phyloP scores from a whole-genome alignment of 2,797 vertebrate genomes.

The Esox lucius region DNA sequence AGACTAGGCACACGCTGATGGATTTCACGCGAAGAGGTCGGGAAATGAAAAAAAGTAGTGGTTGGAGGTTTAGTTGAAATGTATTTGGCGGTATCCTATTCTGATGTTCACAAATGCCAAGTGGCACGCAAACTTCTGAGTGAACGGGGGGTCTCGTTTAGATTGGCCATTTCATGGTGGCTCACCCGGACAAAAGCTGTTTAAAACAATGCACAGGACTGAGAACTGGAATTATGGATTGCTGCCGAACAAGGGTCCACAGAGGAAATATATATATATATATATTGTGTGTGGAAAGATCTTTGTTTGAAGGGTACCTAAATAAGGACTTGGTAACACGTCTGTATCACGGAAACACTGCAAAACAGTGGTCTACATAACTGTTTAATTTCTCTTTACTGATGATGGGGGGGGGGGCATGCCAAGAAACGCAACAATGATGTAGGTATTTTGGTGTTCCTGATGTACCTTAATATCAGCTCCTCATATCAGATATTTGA shows the following conservation, averaged over 20 bases:
- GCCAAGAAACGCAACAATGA: background rate
- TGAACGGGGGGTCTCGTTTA: background rate
- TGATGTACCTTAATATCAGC: background rate
- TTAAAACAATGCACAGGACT: background rate
- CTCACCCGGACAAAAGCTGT: background rate
- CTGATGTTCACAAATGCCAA: background rate
- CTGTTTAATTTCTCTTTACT: no score
- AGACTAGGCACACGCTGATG: background rate
- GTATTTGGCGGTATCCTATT: background rate
- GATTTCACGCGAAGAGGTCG: background rate
- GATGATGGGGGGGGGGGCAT: no score
- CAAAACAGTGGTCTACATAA: background rate
- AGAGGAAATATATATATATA: background rate
- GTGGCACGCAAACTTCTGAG: background rate
- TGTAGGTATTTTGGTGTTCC: background rate
- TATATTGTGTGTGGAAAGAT: no score
- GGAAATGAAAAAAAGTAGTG: background rate
- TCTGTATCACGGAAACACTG: background rate
- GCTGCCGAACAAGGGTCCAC: background rate
- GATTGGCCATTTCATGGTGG: background rate
- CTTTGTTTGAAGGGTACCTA: background rate
- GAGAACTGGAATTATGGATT: background rate
- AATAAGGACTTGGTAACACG: background rate
- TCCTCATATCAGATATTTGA: conserved; percentile 5
- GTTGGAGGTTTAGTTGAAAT: background rate